Evolutionary conservation across 1,140 invertebrate species (phyloP).

Genomic region (Drosophila guanche): DNA sequence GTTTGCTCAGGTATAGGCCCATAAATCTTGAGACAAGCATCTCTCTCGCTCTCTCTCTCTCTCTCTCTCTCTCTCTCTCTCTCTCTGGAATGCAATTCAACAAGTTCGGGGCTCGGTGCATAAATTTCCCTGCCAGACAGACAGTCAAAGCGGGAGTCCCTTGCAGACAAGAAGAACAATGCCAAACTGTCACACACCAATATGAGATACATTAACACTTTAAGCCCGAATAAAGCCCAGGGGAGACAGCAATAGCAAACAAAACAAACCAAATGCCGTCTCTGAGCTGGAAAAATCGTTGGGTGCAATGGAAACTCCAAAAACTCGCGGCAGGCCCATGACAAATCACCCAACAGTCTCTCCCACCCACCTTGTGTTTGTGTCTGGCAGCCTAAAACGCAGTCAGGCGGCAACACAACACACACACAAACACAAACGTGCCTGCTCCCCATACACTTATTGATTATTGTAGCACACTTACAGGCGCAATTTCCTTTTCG

Average conservation of each 20-base stretch:
- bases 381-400: conserved; percentile 51
- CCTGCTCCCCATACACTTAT: conserved; percentile 37
- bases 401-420: conserved; percentile 51
- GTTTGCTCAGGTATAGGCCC: not conserved
- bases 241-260: conserved; percentile 12
- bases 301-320: conserved; percentile 47
- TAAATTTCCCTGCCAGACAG: conserved; percentile 40
- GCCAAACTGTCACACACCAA: conserved; percentile 32
- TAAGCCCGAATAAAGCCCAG: conserved; percentile 41
- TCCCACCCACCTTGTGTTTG: conserved; percentile 27
- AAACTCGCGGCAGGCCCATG: conserved; percentile 49
- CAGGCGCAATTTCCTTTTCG: conserved; percentile 52
- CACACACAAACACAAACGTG: conserved; percentile 12
- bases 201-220: conserved; percentile 60
- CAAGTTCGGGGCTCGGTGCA: conserved; percentile 52
- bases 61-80: not conserved
- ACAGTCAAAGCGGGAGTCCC: not conserved
- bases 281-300: conserved; percentile 16
- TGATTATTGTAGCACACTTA: conserved; percentile 80
- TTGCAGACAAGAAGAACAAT: conserved; percentile 19
- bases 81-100: conserved; percentile 42
- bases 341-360: conserved; percentile 54
- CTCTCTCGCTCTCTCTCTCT: not conserved
- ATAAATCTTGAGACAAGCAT: conserved; percentile 20
- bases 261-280: not conserved